Base-by-base conservation (phyloP, 2,888 invertebrate genomes). In the Chloromyia formosa region DNA sequence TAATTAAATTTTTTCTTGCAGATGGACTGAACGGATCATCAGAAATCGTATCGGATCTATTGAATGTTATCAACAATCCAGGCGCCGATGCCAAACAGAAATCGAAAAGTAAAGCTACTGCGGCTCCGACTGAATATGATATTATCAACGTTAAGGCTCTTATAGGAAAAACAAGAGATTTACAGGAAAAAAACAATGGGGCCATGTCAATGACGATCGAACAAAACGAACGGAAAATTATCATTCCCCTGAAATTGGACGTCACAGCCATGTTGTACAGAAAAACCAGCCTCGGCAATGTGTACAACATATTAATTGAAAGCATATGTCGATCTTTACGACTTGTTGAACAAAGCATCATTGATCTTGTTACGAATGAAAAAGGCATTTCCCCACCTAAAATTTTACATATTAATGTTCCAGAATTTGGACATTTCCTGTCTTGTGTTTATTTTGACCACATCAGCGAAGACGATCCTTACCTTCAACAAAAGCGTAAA, bases 231-330 rank as follows among this genome's bases (percentile, higher is more conserved):
- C 77, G 75, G 3, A 83, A 81, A 66, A 78, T 82, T 2, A 78
- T 80, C 18, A 89, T 92, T 83, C 89, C 90, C 12, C 82, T 93
- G 58, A 87, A 89, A 81, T 86, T 94, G 75, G 93, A 94, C 83
- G 88, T 92, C 0, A 84, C 94, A 80, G 91, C 93, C 0, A 88
- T 94, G 82, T 89, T 93, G 9, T 90, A 90, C 80, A 87, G 89
- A 74, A 88, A 88, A 78, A 89, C 90, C 0, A 90, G 89, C 80
- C 83, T 91, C 53, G 84, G 88, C 75, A 88, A 91, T 58, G 82
- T 94, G 0, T 94, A 94, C 82, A 90, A 90, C 77, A 90, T 93
- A 78, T 85, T 94, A 4, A 90, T 93, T 4, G 93, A 93, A 82
- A 91, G 93, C 75, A 88, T 92, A 35, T 92, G 92, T 80, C 88